phyloP scores from a whole-genome alignment of 1,140 invertebrate genomes.

The Ruditapes philippinarum region DNA sequence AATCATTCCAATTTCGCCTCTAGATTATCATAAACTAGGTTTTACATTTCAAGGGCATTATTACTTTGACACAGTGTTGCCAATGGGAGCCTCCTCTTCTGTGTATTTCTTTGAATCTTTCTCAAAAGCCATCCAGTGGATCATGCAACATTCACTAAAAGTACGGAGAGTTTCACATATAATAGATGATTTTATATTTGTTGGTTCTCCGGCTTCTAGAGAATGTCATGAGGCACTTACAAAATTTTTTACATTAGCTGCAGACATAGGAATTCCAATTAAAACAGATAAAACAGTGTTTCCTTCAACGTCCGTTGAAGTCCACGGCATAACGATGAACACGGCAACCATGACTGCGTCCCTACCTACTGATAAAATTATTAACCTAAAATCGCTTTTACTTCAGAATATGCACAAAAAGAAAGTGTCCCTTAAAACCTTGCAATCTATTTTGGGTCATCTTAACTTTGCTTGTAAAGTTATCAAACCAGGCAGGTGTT shows the following conservation, averaged over 20 bases:
- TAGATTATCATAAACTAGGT: conserved; percentile 20
- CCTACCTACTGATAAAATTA: conserved; percentile 36
- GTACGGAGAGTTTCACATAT: neutral
- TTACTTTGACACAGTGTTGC: conserved; percentile 11
- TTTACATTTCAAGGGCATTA: conserved; percentile 28
- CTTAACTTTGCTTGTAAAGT: conserved; percentile 29
- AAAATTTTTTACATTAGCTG: neutral
- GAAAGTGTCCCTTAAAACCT: conserved; percentile 12
- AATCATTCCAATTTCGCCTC: conserved; percentile 26
- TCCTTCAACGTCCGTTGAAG: neutral
- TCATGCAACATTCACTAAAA: neutral
- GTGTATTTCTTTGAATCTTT: conserved; percentile 34
- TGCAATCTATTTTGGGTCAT: conserved; percentile 21
- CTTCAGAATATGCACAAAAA: neutral
- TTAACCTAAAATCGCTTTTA: neutral
- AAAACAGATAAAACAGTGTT: conserved; percentile 42
- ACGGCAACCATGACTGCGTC: neutral
- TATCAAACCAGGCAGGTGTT: neutral
- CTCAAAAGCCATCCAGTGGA: neutral
- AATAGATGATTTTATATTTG: conserved; percentile 26
- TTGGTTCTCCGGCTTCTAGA: neutral
- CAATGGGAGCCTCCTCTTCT: conserved; percentile 3
- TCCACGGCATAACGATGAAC: neutral
- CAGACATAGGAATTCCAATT: conserved; percentile 8
- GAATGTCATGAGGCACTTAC: neutral